Percentiles rank a stretch among this genome's conserved stretches.
Conservation (phyloP, 2,113 vertebrate species). For the Oreocharis arfaki region DNA sequence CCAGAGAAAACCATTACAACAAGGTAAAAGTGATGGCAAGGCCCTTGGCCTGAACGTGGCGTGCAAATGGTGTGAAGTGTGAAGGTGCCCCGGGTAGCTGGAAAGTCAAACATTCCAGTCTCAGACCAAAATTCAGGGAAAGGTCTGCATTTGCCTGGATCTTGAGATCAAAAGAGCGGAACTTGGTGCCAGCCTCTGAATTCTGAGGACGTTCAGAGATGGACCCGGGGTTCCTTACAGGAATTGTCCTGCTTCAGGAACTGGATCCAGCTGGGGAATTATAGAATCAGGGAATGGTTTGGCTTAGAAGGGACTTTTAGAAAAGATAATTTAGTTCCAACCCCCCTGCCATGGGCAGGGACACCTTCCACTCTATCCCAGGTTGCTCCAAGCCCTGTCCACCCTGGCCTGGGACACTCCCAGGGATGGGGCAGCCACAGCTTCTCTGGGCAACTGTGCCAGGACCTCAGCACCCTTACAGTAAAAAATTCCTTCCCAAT, state of each 20-base stretch:
- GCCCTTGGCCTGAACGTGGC: accelerated
- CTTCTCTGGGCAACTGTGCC: neutral
- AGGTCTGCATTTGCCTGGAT: neutral
- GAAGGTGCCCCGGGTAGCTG: accelerated
- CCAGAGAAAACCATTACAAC: neutral
- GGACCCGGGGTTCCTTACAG: neutral
- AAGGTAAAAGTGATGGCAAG: neutral
- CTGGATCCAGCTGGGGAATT: no score
- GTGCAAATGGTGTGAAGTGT: neutral
- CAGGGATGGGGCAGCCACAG: neutral
- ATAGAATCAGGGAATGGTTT: neutral
- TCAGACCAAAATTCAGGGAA: neutral
- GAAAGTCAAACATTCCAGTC: neutral
- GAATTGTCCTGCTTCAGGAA: neutral
- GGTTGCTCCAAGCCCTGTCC: neutral
- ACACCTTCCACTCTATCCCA: neutral
- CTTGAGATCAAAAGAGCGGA: neutral
- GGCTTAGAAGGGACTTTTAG: neutral
- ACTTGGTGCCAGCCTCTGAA: neutral
- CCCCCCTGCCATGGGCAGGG: neutral
- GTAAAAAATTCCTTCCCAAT: no score
- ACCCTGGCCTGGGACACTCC: neutral
- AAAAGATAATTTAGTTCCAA: neutral
- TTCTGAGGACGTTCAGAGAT: neutral
- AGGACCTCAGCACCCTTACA: accelerated